Conservation (phyloP, 2,797 vertebrate genomes). For the Loris lydekkerianus region DNA sequence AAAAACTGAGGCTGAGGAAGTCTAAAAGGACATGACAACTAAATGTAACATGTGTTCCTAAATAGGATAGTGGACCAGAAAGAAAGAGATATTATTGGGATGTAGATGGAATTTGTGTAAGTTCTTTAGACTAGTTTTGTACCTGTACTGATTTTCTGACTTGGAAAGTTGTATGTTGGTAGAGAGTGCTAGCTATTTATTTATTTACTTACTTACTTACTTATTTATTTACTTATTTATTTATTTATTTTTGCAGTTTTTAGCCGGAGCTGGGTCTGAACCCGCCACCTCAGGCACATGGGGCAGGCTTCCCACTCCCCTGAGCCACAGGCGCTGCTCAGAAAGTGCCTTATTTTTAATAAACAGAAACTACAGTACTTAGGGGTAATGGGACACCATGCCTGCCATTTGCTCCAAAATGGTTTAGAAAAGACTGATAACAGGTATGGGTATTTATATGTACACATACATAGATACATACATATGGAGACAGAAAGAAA, state of each 20-base stretch:
- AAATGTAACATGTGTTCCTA: conserved; percentile 37
- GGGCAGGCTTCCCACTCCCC: too few relatives aligned
- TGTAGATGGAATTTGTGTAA: neutral
- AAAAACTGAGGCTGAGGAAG: conserved; percentile 46
- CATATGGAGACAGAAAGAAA: neutral
- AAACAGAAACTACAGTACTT: conserved; percentile 31
- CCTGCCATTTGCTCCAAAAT: conserved; percentile 27
- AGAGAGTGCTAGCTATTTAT: neutral
- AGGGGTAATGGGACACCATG: neutral
- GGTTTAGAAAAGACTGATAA: conserved; percentile 30
- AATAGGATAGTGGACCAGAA: conserved; percentile 6
- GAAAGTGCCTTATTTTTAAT: conserved; percentile 22
- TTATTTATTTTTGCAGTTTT: too few relatives aligned
- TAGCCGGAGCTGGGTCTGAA: too few relatives aligned
- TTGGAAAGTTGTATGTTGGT: neutral
- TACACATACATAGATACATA: neutral
- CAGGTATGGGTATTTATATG: neutral
- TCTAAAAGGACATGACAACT: conserved; percentile 38
- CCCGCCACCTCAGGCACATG: too few relatives aligned
- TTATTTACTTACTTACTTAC: too few relatives aligned
- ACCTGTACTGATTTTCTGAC: conserved; percentile 20
- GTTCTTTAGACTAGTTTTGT: neutral
- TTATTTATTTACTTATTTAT: too few relatives aligned
- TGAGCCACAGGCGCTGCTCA: neutral
- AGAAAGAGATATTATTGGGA: conserved; percentile 30